phyloP scores from a whole-genome alignment of 92 coral and sea anemone species.

The Isaurus tuberculatus region DNA sequence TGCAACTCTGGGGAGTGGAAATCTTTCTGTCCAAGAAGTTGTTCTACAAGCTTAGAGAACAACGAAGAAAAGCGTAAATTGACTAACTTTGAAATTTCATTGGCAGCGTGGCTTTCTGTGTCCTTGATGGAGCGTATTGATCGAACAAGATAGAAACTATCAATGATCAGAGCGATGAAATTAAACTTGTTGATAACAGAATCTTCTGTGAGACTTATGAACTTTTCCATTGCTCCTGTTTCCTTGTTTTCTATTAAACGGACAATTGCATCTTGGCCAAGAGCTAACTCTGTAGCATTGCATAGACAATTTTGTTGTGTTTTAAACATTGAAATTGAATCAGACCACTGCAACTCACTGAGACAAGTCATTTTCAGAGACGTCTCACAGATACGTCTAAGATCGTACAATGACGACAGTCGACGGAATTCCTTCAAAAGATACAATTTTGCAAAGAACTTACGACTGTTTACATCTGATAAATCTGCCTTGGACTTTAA shows the following conservation, averaged over 20 bases:
- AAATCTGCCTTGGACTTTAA: slow-evolving; percentile 37
- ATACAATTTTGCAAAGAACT: slow-evolving; percentile 51
- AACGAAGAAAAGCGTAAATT: slow-evolving; percentile 44
- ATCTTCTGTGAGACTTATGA: slow-evolving; percentile 21
- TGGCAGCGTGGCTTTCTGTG: slow-evolving; percentile 75
- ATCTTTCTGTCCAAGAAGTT: slow-evolving; percentile 71
- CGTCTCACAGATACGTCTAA: slow-evolving; percentile 60
- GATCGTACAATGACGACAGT: slow-evolving; percentile 63
- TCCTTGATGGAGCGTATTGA: slow-evolving; percentile 72
- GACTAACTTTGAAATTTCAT: slow-evolving; percentile 45
- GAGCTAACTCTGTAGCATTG: slow-evolving; percentile 33
- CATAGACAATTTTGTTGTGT: slow-evolving; percentile 29
- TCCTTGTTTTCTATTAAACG: slow-evolving; percentile 56
- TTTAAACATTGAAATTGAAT: slow-evolving; percentile 51
- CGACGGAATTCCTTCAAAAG: slow-evolving; percentile 84
- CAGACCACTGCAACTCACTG: slow-evolving; percentile 55
- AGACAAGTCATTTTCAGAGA: slow-evolving; percentile 62
- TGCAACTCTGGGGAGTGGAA: slow-evolving; percentile 66
- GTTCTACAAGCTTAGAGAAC: slow-evolving; percentile 63
- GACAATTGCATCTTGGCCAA: slow-evolving; percentile 70
- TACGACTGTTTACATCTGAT: slow-evolving; percentile 38
- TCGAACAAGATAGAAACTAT: slow-evolving; percentile 77
- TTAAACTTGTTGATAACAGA: slow-evolving; percentile 63
- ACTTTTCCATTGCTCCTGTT: slow-evolving; percentile 33
- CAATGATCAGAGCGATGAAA: slow-evolving; percentile 65